These are phyloP conservation scores for Taxidea taxus DNA, from an alignment of 2,113 vertebrate genomes.

Conservation along the genomic window DNA sequence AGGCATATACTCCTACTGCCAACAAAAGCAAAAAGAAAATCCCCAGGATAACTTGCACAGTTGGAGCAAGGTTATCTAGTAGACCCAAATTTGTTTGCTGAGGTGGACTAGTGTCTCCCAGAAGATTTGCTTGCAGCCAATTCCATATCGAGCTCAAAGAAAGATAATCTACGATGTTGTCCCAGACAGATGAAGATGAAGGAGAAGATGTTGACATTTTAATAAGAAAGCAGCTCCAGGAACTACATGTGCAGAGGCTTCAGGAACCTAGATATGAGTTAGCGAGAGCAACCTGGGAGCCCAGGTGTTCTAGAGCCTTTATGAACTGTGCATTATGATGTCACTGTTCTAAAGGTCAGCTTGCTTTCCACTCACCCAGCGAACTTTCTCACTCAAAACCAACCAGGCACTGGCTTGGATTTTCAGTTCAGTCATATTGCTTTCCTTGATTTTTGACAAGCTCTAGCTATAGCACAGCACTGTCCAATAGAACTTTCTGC, in stretches of 20 bases:
- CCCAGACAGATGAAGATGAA: conserved; percentile 35
- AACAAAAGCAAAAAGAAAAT: conserved; percentile 60
- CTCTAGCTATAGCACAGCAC: not conserved
- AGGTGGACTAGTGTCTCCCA: conserved; percentile 43
- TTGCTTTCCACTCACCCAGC: not conserved
- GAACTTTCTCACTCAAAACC: not conserved
- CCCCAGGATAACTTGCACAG: conserved; percentile 60
- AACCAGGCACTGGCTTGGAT: not conserved
- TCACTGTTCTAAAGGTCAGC: conserved; percentile 44
- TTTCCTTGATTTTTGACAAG: not conserved
- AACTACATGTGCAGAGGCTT: conserved; percentile 63
- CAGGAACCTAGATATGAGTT: conserved; percentile 10
- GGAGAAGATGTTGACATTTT: conserved; percentile 51
- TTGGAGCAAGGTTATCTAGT: conserved; percentile 36
- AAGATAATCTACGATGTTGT: conserved; percentile 31
- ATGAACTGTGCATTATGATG: conserved; percentile 68
- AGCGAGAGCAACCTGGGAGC: not conserved
- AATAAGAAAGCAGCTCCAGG: conserved; percentile 35
- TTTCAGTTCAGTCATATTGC: not conserved
- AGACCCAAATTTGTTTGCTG: conserved; percentile 46
- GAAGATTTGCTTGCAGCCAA: conserved; percentile 66
- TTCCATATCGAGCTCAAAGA: conserved; percentile 62
- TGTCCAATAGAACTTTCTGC: not conserved
- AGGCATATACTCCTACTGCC: conserved; percentile 61
- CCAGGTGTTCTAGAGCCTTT: conserved; percentile 18